Base-by-base conservation (phyloP, 2,797 vertebrate genomes). In the Gallinago nigripennis region DNA sequence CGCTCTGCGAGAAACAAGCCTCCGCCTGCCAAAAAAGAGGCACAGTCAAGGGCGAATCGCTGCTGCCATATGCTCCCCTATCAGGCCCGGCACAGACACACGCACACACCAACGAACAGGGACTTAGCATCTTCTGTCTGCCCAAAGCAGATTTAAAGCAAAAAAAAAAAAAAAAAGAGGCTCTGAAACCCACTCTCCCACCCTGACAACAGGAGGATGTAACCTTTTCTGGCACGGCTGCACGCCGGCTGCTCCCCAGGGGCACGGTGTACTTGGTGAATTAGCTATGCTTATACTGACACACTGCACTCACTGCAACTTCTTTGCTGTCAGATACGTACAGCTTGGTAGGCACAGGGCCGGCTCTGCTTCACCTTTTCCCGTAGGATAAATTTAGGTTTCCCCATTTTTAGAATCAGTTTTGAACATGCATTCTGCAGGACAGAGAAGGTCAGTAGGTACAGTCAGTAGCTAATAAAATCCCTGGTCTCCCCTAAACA, bases 11-110 rank as follows among this genome's bases (percentile, higher is more conserved):
- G 75, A 54, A 85, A 82, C 81, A 35, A 71, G 57, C 12, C 53
- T 10, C 17, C 31, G 80, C 71, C 88, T 95, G 95, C 95, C 96
- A 97, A 95, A 73, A 96, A n/a, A 54, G 85, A 94, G 76, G 89
- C 82, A 72, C 56, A 35, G 85, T 90, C 85, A 92, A 95, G 95
- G 96, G 87, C 64, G 16, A 83, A 86, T 51, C 0, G 18, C 88
- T 86, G 53, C 61, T 89, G 90, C 95, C 96, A 91, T 95, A 94
- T 91, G 96, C 78, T 96, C 78, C 46, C 46, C 61, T 41, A 33
- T 71, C 88, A 92, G 81, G 79, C 87, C 50, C 91, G 27, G 84
- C 45, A 1, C 84, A 79, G 89, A 92, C 12, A 39, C 68, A 86
- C 0, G 0, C 51, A 48, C 46, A 24, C 82, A 93, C 58, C 82